Evolutionary conservation across 2,113 vertebrate genomes (phyloP).

Genomic region (Amazona vittata): DNA sequence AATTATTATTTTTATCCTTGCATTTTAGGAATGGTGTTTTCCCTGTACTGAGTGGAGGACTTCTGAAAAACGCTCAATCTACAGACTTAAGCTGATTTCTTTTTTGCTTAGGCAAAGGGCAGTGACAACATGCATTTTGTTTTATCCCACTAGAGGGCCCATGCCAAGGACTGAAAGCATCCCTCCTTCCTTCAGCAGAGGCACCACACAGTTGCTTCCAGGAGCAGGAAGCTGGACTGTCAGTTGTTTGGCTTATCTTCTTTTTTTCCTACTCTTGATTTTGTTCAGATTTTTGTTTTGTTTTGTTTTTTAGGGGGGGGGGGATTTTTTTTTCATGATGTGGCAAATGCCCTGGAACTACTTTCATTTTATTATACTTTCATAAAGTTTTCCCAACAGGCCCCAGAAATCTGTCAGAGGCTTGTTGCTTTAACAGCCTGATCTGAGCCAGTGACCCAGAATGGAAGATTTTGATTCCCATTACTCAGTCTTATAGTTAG

Average conservation of each 20-base stretch:
- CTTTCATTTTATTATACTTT: not conserved
- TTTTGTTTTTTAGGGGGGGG: no score
- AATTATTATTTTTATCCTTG: slow-evolving; percentile 1
- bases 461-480: not conserved
- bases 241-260: not conserved
- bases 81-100: not conserved
- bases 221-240: not conserved
- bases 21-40: not conserved
- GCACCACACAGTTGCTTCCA: not conserved
- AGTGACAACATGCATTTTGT: not conserved
- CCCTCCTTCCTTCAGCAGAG: not conserved
- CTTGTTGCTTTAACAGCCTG: not conserved
- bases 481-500: not conserved
- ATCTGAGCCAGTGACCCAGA: not conserved
- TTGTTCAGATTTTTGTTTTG: not conserved
- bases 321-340: not conserved
- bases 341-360: not conserved
- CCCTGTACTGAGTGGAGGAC: not conserved
- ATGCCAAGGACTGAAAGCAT: not conserved
- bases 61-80: not conserved
- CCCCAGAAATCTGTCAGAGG: not conserved
- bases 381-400: not conserved
- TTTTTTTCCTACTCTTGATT: not conserved
- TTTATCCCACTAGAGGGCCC: slow-evolving; percentile 47
- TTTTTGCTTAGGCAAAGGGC: not conserved